Conservation (phyloP, 2,113 vertebrate species). For the Anarrhichthys ocellatus region DNA sequence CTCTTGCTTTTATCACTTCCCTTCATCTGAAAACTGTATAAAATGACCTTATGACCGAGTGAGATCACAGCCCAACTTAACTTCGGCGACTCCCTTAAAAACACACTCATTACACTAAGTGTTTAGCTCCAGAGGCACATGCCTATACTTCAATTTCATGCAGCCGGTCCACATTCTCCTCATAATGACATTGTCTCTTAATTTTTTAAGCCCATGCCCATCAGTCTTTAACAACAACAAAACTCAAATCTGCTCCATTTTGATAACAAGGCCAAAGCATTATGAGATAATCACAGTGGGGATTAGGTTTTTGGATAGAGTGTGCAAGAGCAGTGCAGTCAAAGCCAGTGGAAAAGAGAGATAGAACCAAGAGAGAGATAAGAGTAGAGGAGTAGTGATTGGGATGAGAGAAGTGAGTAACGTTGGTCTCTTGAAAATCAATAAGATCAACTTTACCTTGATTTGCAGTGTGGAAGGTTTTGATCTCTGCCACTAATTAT, state of each 20-base stretch:
- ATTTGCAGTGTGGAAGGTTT: conserved; percentile 70
- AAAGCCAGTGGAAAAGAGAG: conserved; percentile 68
- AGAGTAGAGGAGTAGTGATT: conserved; percentile 70
- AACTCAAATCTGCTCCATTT: conserved; percentile 77
- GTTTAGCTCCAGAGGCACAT: conserved; percentile 53
- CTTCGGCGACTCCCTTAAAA: conserved; percentile 64
- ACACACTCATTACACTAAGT: conserved; percentile 75
- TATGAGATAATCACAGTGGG: conserved; percentile 76
- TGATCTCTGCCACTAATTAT: conserved; percentile 70
- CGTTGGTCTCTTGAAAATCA: conserved; percentile 77
- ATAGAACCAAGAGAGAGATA: conserved; percentile 70
- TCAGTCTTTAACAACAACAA: conserved; percentile 71
- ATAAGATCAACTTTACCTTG: conserved; percentile 76
- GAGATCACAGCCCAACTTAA: conserved; percentile 73
- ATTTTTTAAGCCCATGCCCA: conserved; percentile 57
- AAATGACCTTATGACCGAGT: conserved; percentile 62
- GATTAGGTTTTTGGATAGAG: conserved; percentile 73
- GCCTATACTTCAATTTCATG: conserved; percentile 48
- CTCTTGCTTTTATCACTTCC: conserved; percentile 13
- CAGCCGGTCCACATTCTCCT: conserved; percentile 54
- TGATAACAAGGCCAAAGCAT: conserved; percentile 78
- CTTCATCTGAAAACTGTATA: conserved; percentile 44
- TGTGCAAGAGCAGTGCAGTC: conserved; percentile 59
- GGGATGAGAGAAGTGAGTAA: conserved; percentile 71
- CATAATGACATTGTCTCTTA: conserved; percentile 66